Percentiles rank a stretch among this genome's conserved stretches.
These are phyloP conservation scores for Rotaria magnacalcarata DNA, from an alignment of 2,888 invertebrate species.

Conservation along the genomic window DNA sequence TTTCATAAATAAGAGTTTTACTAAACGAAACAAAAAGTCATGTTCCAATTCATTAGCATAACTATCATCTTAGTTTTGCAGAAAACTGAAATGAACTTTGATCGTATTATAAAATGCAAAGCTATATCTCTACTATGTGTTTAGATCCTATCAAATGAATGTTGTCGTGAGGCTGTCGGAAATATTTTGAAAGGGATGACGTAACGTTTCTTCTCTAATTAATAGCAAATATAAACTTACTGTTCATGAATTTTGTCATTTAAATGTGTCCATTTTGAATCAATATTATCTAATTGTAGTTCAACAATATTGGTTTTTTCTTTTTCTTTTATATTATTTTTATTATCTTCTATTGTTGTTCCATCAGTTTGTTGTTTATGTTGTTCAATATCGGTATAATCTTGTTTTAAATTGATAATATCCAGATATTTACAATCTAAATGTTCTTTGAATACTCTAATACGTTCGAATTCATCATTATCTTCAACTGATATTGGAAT, in stretches of 20 bases:
- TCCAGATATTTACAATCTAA: constrained; percentile 31
- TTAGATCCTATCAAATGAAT: too few relatives aligned
- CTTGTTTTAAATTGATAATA: constrained; percentile 11
- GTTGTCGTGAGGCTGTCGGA: too few relatives aligned
- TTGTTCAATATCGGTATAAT: constrained; percentile 29
- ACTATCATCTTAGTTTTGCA: too few relatives aligned
- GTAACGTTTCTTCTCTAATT: too few relatives aligned
- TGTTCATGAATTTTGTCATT: constrained; percentile 21
- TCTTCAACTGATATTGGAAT: background rate
- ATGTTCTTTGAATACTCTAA: constrained; percentile 1
- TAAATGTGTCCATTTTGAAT: background rate
- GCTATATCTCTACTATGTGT: too few relatives aligned
- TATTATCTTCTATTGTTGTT: background rate
- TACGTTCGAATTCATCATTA: constrained; percentile 5
- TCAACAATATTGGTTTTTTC: constrained; percentile 7
- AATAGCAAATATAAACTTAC: background rate
- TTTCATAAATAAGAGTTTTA: background rate
- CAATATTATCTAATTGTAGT: background rate
- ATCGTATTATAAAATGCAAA: too few relatives aligned
- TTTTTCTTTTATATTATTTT: background rate
- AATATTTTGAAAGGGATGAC: too few relatives aligned
- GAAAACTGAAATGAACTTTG: too few relatives aligned
- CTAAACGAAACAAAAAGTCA: background rate
- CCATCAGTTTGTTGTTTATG: constrained; percentile 15
- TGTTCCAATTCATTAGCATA: too few relatives aligned